phyloP scores from a whole-genome alignment of 2,888 invertebrate species.

The Melolontha melolontha region DNA sequence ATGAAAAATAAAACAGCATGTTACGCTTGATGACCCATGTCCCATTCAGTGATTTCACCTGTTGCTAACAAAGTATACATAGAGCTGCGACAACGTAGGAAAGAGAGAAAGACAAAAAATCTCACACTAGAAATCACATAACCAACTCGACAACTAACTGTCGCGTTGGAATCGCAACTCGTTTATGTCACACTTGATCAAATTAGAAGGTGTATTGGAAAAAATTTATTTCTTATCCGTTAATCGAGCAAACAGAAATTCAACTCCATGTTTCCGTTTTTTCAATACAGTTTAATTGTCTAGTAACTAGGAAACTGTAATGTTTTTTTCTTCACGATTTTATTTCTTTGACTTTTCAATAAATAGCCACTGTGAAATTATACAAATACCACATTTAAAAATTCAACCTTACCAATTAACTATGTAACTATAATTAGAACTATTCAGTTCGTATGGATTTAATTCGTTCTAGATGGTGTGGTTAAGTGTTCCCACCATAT shows the following conservation, averaged over 20 bases:
- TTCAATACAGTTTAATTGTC: conserved; percentile 15
- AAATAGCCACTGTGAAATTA: conserved; percentile 17
- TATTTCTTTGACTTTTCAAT: conserved; percentile 12
- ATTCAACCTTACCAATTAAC: conserved; percentile 16
- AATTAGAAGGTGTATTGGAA: conserved; percentile 24
- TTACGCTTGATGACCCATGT: conserved; percentile 57
- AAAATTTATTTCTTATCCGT: conserved; percentile 24
- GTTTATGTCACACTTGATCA: conserved; percentile 26
- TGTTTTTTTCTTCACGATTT: conserved; percentile 21
- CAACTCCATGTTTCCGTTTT: conserved; percentile 25
- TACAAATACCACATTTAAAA: conserved; percentile 24
- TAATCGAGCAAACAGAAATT: conserved; percentile 30
- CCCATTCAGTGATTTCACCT: conserved; percentile 55
- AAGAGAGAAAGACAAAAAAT: conserved; percentile 23
- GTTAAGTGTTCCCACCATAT: conserved; percentile 28
- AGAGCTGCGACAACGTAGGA: conserved; percentile 18
- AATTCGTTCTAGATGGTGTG: conserved; percentile 22
- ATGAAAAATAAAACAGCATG: conserved; percentile 51
- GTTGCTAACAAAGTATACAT: conserved; percentile 46
- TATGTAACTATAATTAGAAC: conserved; percentile 16
- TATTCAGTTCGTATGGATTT: conserved; percentile 12
- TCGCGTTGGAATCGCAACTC: conserved; percentile 21
- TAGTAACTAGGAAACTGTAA: conserved; percentile 22
- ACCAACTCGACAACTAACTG: conserved; percentile 40
- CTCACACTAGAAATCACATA: conserved; percentile 26